Base-by-base conservation (phyloP, 2,797 vertebrate species). In the Myotis planiceps region DNA sequence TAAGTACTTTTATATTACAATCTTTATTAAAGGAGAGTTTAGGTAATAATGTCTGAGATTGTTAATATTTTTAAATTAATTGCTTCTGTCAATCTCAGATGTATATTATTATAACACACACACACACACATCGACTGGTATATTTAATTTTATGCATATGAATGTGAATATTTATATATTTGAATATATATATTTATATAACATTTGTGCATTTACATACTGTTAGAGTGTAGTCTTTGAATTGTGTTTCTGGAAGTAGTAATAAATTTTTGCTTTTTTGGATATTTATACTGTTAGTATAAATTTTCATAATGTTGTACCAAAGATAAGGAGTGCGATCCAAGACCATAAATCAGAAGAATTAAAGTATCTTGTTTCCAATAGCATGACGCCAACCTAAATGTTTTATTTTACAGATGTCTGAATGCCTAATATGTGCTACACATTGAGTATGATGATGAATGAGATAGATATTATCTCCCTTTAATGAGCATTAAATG, bases 1-100 rank as follows among this genome's bases (percentile, higher is more conserved):
- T 99, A 97, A 98, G 98, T 86, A 55, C 95, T 93, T 97, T 92
- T 8, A 76, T 18, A 23, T 53, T 78, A 47, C 0, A 85, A 12
- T 2, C 47, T 58, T 93, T 85, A 88, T 55, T 86, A 69, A 87
- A 60, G 53, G 39, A 6, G 1, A 14, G 23, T 10, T 51, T 53
- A 78, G 19, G 27, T 81, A 74, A 16, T 80, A 45, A 25, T 68
- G 15, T 83, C 79, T 49, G 27, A 0, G 23, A 55, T 92, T 92
- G 14, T 91, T 86, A 39, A 23, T 80, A 27, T 88, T 95, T 96
- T 90, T 7, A 78, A 45, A n/a, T 84, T 75, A 47, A 37, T 72
- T 87, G 21, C 45, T 94, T 80, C 29, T 89, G 0, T 85, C 18
- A 71, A n/a, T 12, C 51, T 8, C 13, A 25, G 85, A 58, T 68